Percentiles rank a stretch among this genome's conserved stretches.
phyloP scores from a whole-genome alignment of 2,797 vertebrate genomes.

The Enteromius argenteus region DNA sequence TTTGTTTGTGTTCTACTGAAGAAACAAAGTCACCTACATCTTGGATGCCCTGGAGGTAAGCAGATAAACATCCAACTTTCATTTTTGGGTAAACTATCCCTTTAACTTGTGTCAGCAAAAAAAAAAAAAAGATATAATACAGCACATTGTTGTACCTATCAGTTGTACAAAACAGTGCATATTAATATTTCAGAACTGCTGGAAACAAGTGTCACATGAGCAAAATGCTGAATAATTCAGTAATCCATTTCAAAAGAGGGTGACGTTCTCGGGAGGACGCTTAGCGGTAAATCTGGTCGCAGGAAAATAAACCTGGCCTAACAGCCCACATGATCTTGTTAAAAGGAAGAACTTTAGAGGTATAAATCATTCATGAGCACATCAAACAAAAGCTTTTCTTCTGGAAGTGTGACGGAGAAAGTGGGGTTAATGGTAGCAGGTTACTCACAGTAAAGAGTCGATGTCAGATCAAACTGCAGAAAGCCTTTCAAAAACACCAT shows the following conservation, averaged over 20 bases:
- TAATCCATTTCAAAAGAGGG: slow-evolving; percentile 35
- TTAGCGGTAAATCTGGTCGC: slow-evolving; percentile 40
- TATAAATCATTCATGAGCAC: slow-evolving; percentile 47
- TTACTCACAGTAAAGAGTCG: background rate
- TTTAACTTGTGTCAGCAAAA: background rate
- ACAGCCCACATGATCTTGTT: slow-evolving; percentile 38
- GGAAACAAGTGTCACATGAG: slow-evolving; percentile 45
- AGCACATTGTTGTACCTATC: background rate
- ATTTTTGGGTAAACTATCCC: too few species aligned
- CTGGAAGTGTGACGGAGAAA: slow-evolving; percentile 10
- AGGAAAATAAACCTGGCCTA: slow-evolving; percentile 37
- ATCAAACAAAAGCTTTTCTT: slow-evolving; percentile 53
- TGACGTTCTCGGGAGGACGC: slow-evolving; percentile 12
- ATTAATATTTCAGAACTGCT: slow-evolving; percentile 66
- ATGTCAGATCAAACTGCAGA: slow-evolving; percentile 1
- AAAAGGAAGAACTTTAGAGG: slow-evolving; percentile 43
- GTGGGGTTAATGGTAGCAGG: slow-evolving; percentile 12
- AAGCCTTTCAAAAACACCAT: slow-evolving; percentile 6
- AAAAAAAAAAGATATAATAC: background rate
- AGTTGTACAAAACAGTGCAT: slow-evolving; percentile 4
- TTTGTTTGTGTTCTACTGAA: too few species aligned
- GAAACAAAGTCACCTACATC: too few species aligned
- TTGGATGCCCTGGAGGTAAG: too few species aligned
- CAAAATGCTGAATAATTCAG: slow-evolving; percentile 58
- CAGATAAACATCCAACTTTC: too few species aligned